These are phyloP conservation scores for Sterna hirundo DNA, from an alignment of 2,113 vertebrate species.

Conservation along the genomic window DNA sequence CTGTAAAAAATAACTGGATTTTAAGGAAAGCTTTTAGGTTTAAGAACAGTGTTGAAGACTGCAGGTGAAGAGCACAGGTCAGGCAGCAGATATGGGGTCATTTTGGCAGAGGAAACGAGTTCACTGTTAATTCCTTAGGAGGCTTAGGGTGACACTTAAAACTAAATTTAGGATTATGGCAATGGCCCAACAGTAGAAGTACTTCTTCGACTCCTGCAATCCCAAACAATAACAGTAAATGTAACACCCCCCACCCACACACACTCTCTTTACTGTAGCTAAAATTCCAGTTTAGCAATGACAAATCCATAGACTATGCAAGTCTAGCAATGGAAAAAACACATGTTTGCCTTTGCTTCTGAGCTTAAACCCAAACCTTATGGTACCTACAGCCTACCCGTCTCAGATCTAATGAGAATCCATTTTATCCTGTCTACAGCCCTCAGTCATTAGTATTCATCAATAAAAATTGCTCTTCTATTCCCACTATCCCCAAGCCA, in stretches of 20 bases:
- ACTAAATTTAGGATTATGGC: neutral
- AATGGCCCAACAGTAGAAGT: neutral
- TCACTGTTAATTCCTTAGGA: neutral
- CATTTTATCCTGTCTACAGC: neutral
- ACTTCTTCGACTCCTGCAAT: neutral
- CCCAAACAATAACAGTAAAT: neutral
- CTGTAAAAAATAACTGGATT: neutral
- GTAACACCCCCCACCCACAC: neutral
- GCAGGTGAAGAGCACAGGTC: neutral
- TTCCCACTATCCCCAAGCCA: neutral
- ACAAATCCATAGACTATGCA: neutral
- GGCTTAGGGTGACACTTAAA: neutral
- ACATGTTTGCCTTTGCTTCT: neutral
- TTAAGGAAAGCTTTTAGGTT: neutral
- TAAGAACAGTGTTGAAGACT: neutral
- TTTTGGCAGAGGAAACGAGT: neutral
- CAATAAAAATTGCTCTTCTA: neutral
- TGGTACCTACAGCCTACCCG: neutral
- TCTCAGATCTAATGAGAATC: neutral
- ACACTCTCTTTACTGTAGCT: neutral
- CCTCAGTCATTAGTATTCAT: neutral
- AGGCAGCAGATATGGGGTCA: neutral
- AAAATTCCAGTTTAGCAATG: neutral
- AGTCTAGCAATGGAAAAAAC: neutral
- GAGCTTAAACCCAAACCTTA: neutral